A percentile compares a stretch with the other conserved stretches of the same genome.
These are phyloP conservation scores for Dynastes tityus DNA, from an alignment of 2,888 invertebrate species.

Conservation along the genomic window DNA sequence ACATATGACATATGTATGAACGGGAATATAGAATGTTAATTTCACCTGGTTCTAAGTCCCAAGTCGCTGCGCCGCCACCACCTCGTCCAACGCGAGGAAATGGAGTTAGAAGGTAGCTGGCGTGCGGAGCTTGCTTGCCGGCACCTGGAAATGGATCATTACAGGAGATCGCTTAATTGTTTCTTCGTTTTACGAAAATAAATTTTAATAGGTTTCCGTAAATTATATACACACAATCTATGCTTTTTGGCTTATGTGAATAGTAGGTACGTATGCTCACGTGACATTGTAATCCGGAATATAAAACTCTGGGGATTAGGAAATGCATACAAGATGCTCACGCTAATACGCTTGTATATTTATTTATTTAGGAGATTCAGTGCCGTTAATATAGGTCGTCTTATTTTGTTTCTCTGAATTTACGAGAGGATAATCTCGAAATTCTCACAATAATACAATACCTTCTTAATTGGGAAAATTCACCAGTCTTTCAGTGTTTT, in stretches of 20 bases:
- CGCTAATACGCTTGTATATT: neutral
- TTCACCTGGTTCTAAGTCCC: conserved; percentile 54
- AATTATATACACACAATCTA: neutral
- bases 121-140: conserved; percentile 33
- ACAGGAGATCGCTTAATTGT: conserved; percentile 34
- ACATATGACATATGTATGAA: neutral
- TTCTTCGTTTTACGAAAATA: neutral
- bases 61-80: conserved; percentile 60
- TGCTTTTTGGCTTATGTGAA: neutral
- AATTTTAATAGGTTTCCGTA: conserved; percentile 8
- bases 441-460: too few relatives aligned
- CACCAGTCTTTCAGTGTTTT: too few relatives aligned
- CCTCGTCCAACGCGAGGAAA: conserved; percentile 71
- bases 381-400: neutral
- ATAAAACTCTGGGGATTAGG: conserved; percentile 14
- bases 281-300: conserved; percentile 11
- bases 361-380: neutral
- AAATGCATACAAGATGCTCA: neutral
- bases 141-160: conserved; percentile 30
- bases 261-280: neutral
- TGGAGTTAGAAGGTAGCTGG: conserved; percentile 65
- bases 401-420: neutral
- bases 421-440: neutral
- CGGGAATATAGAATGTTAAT: conserved; percentile 1
- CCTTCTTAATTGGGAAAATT: too few relatives aligned